These are phyloP conservation scores for Aphaenogaster floridana DNA, from an alignment of 1,140 invertebrate species.

Conservation along the genomic window DNA sequence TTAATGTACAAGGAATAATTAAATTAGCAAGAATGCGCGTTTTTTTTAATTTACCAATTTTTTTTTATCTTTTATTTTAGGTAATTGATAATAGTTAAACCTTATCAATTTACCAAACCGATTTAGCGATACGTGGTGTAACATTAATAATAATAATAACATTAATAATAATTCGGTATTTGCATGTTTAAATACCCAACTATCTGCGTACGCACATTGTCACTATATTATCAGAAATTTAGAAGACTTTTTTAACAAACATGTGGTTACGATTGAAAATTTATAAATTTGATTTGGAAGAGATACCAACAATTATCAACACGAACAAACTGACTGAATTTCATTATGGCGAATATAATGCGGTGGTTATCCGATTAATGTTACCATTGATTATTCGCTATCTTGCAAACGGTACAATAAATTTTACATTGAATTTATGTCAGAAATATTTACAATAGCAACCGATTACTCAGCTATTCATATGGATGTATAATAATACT, in stretches of 20 bases:
- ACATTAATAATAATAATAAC: not conserved
- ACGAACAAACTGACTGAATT: not conserved
- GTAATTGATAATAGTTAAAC: not conserved
- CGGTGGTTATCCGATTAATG: slow-evolving; percentile 2
- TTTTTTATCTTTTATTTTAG: not conserved
- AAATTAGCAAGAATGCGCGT: slow-evolving; percentile 6
- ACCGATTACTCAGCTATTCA: slow-evolving; percentile 10
- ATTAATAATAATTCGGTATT: not conserved
- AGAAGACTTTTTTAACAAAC: slow-evolving; percentile 4
- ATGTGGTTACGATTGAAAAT: not conserved
- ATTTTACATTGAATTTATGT: slow-evolving; percentile 24
- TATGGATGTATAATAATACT: not conserved
- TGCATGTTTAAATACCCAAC: not conserved
- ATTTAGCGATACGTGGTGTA: not conserved
- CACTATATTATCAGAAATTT: slow-evolving; percentile 5
- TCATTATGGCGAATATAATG: slow-evolving; percentile 39
- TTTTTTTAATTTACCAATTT: not conserved
- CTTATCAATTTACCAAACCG: not conserved
- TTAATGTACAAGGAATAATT: not conserved
- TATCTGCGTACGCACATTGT: slow-evolving; percentile 1
- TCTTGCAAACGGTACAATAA: slow-evolving; percentile 23
- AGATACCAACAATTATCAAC: not conserved
- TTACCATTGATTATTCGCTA: slow-evolving; percentile 22
- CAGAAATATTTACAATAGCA: not conserved
- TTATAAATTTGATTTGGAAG: not conserved